These are phyloP conservation scores for Ruditapes philippinarum DNA, from an alignment of 1,140 invertebrate genomes.

Conservation along the genomic window DNA sequence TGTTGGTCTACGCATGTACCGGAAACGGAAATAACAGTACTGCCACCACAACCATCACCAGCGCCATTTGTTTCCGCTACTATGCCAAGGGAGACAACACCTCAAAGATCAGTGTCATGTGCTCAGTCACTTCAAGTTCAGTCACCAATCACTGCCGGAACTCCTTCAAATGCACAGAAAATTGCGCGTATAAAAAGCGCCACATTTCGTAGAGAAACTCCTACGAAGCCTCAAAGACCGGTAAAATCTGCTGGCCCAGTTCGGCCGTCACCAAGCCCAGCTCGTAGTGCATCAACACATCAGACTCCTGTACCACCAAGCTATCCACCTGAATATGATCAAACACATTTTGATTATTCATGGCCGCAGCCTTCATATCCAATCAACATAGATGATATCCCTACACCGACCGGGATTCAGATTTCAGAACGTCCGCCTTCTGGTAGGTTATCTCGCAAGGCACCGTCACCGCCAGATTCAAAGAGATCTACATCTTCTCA, in stretches of 20 bases:
- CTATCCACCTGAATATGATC: background rate
- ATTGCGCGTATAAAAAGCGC: slow-evolving; percentile 53
- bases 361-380: slow-evolving; percentile 38
- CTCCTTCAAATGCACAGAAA: slow-evolving; percentile 21
- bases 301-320: background rate
- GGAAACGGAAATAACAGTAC: slow-evolving; percentile 58
- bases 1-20: slow-evolving; percentile 69
- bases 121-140: background rate
- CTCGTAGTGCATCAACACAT: background rate
- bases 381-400: slow-evolving; percentile 40
- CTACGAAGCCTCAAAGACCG: slow-evolving; percentile 33
- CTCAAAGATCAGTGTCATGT: background rate
- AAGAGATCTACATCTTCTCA: background rate
- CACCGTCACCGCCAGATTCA: slow-evolving; percentile 16
- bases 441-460: background rate
- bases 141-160: slow-evolving; percentile 38
- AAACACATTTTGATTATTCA: slow-evolving; percentile 1
- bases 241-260: slow-evolving; percentile 59
- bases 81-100: background rate
- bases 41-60: slow-evolving; percentile 1
- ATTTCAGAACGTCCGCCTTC: slow-evolving; percentile 17
- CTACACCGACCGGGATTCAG: slow-evolving; percentile 2
- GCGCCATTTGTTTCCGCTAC: slow-evolving; percentile 18
- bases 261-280: slow-evolving; percentile 51
- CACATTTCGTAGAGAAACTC: slow-evolving; percentile 12